Percentiles rank a stretch among this genome's conserved stretches.
Evolutionary conservation across 2,113 vertebrate species (phyloP).

Genomic region (Leptocoma aspasia): DNA sequence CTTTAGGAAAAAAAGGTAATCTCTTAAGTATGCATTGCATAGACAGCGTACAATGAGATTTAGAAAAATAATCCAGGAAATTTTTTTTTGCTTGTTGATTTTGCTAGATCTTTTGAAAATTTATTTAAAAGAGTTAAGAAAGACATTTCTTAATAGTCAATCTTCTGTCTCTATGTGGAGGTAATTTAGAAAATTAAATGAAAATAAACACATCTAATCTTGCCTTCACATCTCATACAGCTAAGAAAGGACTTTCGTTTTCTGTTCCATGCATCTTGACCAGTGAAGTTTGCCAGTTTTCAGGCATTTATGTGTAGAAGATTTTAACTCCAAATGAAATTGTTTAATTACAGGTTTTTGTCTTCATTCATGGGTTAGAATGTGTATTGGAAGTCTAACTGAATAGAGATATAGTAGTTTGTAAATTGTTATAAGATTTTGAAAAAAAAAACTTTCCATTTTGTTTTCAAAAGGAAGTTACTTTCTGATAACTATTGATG

Average conservation of each 20-base stretch:
- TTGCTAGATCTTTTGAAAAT: neutral
- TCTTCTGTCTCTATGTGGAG: neutral
- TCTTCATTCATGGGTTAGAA: neutral
- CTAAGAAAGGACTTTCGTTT: neutral
- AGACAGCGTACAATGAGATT: fast-evolving
- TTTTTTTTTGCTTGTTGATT: neutral
- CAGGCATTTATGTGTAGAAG: neutral
- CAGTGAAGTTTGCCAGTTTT: neutral
- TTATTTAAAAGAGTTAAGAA: neutral
- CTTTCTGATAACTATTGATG: neutral
- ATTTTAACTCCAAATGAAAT: neutral
- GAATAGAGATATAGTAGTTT: neutral
- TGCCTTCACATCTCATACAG: neutral
- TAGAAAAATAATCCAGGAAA: neutral
- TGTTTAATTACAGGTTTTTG: neutral
- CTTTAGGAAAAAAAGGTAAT: neutral
- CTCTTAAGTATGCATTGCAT: neutral
- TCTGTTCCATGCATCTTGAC: neutral
- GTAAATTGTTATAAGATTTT: neutral
- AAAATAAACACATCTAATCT: neutral
- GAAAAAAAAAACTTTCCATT: neutral
- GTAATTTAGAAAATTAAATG: neutral
- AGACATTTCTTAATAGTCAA: neutral
- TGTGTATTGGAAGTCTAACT: neutral
- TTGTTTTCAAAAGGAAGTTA: neutral